Evolutionary conservation across 2,113 vertebrate species (phyloP), one percentile per base, ranked within the genome.

Genomic region (Phalacrocorax carbo): DNA sequence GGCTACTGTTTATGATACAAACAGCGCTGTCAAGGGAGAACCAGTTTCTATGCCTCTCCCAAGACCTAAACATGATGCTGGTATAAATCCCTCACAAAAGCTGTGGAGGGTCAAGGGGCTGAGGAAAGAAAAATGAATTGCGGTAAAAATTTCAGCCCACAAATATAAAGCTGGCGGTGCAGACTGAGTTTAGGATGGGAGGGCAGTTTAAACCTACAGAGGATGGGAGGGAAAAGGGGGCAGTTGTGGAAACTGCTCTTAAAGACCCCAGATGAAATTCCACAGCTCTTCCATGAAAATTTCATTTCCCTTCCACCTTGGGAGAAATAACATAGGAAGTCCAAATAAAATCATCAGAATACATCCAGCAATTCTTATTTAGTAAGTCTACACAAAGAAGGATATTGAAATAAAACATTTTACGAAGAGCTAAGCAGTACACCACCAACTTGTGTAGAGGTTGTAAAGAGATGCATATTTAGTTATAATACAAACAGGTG

Each of bases 211-310:
- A 81, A 70, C 17, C 7, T 44, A 49, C 10, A 83, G 36, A 72
- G 16, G 40, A 70, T 1, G 3, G 6, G 6, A 5, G 9, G 15
- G 8, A 2, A 48, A 80, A 61, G 13, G 5, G 5, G 10, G 7
- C 25, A 7, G 11, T 13, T 72, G 55, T 38, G 29, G 58, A 80
- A 94, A 84, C 9, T 27, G 9, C 9, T 57, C 10, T 66, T 71
- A 69, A 62, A 87, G 34, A 87, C 7, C 12, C 8, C 12, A 36
- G n/a, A 68, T 15, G 13, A 79, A 80, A 66, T 26, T 65, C 8
- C 26, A 32, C 11, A 48, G 32, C 22, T 60, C n/a, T 49, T 78
- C n/a, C 52, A 57, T 22, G 40, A 82, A 71, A 76, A 82, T 18
- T n/a, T 13, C 29, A 55, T 79, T 76, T 60, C 34, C 7, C 8